These are phyloP conservation scores for Dyspetes luteomarginatus DNA, from an alignment of 2,888 invertebrate species.

Conservation along the genomic window DNA sequence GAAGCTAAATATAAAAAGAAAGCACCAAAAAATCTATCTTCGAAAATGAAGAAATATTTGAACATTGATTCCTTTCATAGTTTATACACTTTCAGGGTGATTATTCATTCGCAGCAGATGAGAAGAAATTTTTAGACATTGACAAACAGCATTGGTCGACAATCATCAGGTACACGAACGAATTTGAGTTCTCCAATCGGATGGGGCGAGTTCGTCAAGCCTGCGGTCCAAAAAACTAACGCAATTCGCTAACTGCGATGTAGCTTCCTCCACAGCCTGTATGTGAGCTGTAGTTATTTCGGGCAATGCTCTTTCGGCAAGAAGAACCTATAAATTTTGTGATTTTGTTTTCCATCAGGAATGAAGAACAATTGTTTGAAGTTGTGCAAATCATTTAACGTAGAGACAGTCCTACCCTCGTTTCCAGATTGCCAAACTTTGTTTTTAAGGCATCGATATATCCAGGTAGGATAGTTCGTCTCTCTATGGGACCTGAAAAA, in stretches of 20 bases:
- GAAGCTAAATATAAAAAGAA: background rate
- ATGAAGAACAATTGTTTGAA: background rate
- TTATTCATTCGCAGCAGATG: background rate
- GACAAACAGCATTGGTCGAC: background rate
- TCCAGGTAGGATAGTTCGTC: constrained; percentile 81
- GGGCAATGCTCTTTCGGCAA: constrained; percentile 81
- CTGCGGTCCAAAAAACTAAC: constrained; percentile 84
- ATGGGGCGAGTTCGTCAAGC: constrained; percentile 84
- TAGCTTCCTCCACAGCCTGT: constrained; percentile 83
- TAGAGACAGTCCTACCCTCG: constrained; percentile 77
- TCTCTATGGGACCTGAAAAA: constrained; percentile 74
- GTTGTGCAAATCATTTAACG: background rate
- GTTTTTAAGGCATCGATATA: constrained; percentile 84
- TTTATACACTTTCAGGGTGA: background rate
- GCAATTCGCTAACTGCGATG: constrained; percentile 82
- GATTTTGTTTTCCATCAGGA: background rate
- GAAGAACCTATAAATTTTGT: constrained; percentile 67
- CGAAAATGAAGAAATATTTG: constrained; percentile 16
- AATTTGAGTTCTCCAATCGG: constrained; percentile 82
- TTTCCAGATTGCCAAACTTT: constrained; percentile 83
- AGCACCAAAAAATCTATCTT: constrained; percentile 28
- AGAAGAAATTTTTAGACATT: constrained; percentile 2
- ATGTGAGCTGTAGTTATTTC: constrained; percentile 83
- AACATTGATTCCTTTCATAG: background rate
- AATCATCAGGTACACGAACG: constrained; percentile 59